Evolutionary conservation across 2,797 vertebrate species (phyloP), one percentile per base, ranked within the genome.

Genomic region (Margarornis squamiger): DNA sequence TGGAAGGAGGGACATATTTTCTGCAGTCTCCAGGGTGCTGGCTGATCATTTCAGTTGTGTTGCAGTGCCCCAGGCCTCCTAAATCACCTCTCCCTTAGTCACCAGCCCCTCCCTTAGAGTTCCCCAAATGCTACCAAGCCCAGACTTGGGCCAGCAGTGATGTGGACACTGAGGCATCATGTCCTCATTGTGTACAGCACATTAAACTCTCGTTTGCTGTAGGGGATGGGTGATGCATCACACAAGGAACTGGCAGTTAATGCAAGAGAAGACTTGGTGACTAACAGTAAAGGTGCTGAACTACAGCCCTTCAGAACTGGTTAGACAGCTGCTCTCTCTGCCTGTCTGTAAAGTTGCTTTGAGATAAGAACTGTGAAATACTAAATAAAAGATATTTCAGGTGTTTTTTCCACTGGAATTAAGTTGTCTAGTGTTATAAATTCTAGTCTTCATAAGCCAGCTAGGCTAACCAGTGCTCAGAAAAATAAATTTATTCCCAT

Each of bases 91-190:
- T 57, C 61, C 32, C 74, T 76, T 61, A 46, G 62, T 86, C 84
- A 87, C 23, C 83, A 67, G 83, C 93, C 80, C 45, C 83, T 95
- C 91, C 93, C 90, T 92, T 49, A 17, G 48, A 90, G 46, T 45
- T 48, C 72, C 30, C 13, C 8, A 3, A 41, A 48, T n/a, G 38
- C 67, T 58, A 49, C 85, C 93, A 95, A 93, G 94, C 82, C 95
- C 79, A 54, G 73, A 88, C 95, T 85, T 92, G 94, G 91, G 34
- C 45, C 63, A 32, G 13, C 15, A 92, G 66, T 51, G 27, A 1
- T 3, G 62, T 84, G 70, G 88, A 30, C 34, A 32, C 23, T 32
- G 86, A 93, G 82, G 51, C 91, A 36, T 67, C 34, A 39, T 27
- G 48, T n/a, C 51, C 80, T 90, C 57, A 1, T 92, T 90, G 74